phyloP scores from a whole-genome alignment of 2,888 invertebrate genomes.

The Orthosia cruda region DNA sequence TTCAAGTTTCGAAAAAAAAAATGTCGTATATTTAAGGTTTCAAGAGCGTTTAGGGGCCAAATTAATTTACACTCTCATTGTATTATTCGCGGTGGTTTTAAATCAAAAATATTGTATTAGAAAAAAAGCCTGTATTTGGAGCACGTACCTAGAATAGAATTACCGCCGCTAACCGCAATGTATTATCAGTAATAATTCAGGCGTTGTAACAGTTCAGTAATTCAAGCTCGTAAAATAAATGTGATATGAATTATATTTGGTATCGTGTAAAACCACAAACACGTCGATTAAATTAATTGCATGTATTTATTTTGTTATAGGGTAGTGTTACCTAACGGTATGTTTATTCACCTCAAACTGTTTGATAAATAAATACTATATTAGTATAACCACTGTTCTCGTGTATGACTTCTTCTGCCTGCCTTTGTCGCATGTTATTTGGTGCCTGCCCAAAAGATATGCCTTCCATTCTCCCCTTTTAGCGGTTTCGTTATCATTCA shows the following conservation, averaged over 20 bases:
- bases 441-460: no score
- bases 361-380: no score
- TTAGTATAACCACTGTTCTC: no score
- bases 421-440: no score
- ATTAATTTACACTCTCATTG: conserved; percentile 6
- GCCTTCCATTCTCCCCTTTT: no score
- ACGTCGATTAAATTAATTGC: conserved; percentile 61
- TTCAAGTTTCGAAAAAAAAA: no score
- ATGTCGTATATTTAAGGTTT: no score
- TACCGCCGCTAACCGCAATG: conserved; percentile 50
- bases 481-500: no score
- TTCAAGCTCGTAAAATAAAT: conserved; percentile 61
- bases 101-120: conserved; percentile 36
- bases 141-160: conserved; percentile 30
- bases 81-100: conserved; percentile 4
- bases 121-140: conserved; percentile 28
- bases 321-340: no score
- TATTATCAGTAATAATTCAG: conserved; percentile 61
- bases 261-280: conserved; percentile 60
- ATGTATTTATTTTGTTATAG: conserved; percentile 17
- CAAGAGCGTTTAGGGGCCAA: no score
- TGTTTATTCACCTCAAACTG: no score
- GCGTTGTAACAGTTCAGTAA: conserved; percentile 56
- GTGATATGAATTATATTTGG: conserved; percentile 59
- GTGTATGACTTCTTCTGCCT: no score